Conservation (phyloP, 2,888 invertebrate genomes). For the Microctonus brassicae region DNA sequence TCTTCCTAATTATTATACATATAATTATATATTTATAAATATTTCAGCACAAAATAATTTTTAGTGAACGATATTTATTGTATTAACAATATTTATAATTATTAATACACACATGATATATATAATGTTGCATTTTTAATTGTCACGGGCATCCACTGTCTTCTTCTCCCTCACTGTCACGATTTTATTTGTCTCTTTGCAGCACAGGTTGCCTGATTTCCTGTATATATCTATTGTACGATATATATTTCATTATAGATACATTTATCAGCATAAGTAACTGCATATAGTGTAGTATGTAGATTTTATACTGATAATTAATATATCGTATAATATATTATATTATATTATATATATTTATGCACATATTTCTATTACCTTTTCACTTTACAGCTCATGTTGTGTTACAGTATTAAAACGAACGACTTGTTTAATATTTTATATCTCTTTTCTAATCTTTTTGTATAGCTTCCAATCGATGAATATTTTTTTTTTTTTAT, state of each 20-base stretch:
- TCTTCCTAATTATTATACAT: not conserved
- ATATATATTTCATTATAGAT: slow-evolving; percentile 7
- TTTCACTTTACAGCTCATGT: slow-evolving; percentile 31
- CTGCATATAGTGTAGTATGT: slow-evolving; percentile 35
- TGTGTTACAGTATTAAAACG: slow-evolving; percentile 13
- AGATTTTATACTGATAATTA: slow-evolving; percentile 25
- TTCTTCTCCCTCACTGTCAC: slow-evolving; percentile 17
- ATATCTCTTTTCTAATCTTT: slow-evolving; percentile 28
- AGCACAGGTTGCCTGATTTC: slow-evolving; percentile 46
- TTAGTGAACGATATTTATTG: slow-evolving; percentile 31
- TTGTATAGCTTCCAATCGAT: slow-evolving; percentile 27
- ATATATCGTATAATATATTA: slow-evolving; percentile 30
- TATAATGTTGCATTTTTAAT: slow-evolving; percentile 19
- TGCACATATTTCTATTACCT: slow-evolving; percentile 27
- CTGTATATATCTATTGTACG: slow-evolving; percentile 30
- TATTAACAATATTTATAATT: not conserved
- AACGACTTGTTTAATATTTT: slow-evolving; percentile 28
- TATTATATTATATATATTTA: slow-evolving; percentile 31
- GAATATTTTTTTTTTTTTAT: slow-evolving; percentile 29
- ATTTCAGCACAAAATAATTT: slow-evolving; percentile 29
- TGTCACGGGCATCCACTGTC: slow-evolving; percentile 22
- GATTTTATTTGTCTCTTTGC: slow-evolving; percentile 31
- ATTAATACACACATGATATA: slow-evolving; percentile 8
- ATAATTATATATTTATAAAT: not conserved
- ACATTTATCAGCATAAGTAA: slow-evolving; percentile 30